A percentile compares a stretch with the other conserved stretches of the same genome.
Conservation (phyloP, 1,140 invertebrate species). For the Leptoteleia sp. region DNA sequence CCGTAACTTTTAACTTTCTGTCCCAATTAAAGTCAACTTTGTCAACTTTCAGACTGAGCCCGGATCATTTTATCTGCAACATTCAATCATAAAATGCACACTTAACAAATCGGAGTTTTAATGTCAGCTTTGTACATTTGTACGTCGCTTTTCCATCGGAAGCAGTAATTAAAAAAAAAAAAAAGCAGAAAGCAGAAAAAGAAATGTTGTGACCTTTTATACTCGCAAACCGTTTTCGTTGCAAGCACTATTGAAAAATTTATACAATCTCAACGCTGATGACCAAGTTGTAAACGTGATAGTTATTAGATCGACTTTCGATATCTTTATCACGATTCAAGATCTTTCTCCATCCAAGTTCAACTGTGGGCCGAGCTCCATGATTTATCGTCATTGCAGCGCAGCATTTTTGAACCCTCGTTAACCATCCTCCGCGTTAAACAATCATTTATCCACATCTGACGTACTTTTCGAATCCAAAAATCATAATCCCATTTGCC, state of each 20-base stretch:
- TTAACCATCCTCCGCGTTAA: slow-evolving; percentile 28
- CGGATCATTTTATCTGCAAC: neutral
- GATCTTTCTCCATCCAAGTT: slow-evolving; percentile 71
- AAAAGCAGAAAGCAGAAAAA: too few relatives aligned
- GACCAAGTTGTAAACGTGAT: slow-evolving; percentile 58
- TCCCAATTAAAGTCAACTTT: slow-evolving; percentile 30
- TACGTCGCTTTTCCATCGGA: too few relatives aligned
- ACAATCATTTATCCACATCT: slow-evolving; percentile 40
- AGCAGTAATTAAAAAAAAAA: too few relatives aligned
- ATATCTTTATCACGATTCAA: slow-evolving; percentile 72
- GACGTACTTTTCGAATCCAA: slow-evolving; percentile 4
- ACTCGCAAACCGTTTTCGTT: neutral
- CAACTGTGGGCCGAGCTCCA: slow-evolving; percentile 70
- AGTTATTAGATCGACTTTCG: slow-evolving; percentile 71
- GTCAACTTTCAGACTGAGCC: slow-evolving; percentile 14
- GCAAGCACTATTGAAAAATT: slow-evolving; percentile 6
- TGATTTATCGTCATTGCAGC: slow-evolving; percentile 79
- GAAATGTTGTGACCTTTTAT: neutral
- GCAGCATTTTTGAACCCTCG: slow-evolving; percentile 72
- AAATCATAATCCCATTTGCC: slow-evolving; percentile 9
- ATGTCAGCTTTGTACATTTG: too few relatives aligned
- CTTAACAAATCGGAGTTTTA: too few relatives aligned
- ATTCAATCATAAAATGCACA: neutral
- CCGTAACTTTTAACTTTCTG: slow-evolving; percentile 24
- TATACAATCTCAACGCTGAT: slow-evolving; percentile 28